These are phyloP conservation scores for Cygnus buccinator DNA, from an alignment of 2,113 vertebrate species.

Conservation along the genomic window DNA sequence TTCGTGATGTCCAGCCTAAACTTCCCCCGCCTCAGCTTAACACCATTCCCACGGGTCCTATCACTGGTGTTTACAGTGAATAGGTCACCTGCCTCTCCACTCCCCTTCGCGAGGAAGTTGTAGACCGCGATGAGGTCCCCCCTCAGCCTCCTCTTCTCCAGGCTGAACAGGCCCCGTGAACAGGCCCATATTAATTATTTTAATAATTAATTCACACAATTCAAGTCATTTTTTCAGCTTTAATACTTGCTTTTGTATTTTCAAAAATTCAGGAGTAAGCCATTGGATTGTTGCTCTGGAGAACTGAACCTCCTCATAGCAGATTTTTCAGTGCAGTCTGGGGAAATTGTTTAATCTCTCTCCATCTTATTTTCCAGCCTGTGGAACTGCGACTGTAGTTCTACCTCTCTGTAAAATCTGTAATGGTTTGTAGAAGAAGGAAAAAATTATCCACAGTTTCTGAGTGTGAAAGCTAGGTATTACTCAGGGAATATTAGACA, in stretches of 20 bases:
- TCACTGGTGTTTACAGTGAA: too few species aligned
- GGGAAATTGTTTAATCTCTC: neutral
- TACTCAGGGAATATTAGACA: neutral
- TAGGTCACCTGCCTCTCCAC: too few species aligned
- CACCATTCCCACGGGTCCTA: too few species aligned
- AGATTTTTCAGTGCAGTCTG: rapidly evolving
- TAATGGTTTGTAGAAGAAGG: neutral
- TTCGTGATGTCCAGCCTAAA: too few species aligned
- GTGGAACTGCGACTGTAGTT: neutral
- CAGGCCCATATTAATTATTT: too few species aligned
- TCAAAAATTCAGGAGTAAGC: neutral
- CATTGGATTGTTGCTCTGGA: neutral
- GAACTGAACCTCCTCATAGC: neutral
- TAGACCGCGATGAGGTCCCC: too few species aligned
- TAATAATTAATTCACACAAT: neutral
- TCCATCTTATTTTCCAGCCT: neutral
- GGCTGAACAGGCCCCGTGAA: too few species aligned
- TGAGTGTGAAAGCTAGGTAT: neutral
- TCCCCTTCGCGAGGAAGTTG: too few species aligned
- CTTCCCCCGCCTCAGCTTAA: too few species aligned
- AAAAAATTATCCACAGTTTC: neutral
- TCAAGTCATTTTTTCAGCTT: neutral
- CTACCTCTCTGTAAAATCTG: neutral
- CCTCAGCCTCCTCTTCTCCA: too few species aligned
- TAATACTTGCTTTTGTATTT: neutral